phyloP scores from a whole-genome alignment of 2,797 vertebrate genomes.

The Gymnoscopelus braueri region DNA sequence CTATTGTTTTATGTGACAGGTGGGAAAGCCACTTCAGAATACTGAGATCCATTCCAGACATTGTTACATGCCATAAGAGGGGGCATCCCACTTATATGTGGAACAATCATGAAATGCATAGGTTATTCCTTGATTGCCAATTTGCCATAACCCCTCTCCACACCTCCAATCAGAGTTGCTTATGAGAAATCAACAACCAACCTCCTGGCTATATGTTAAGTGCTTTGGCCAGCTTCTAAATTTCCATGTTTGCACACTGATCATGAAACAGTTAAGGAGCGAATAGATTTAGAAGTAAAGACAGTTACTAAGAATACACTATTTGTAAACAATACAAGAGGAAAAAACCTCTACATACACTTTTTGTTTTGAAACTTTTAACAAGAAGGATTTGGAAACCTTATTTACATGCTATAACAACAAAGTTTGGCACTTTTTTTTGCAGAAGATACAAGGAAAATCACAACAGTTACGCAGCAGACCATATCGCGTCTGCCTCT shows the following conservation, averaged over 20 bases:
- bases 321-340: slow-evolving; percentile 96
- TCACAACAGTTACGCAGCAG: slow-evolving; percentile 26
- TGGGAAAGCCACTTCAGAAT: slow-evolving; percentile 37
- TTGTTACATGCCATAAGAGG: slow-evolving; percentile 40
- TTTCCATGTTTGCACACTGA: slow-evolving; percentile 55
- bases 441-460: slow-evolving; percentile 64
- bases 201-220: slow-evolving; percentile 11
- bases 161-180: slow-evolving; percentile 58
- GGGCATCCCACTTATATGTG: slow-evolving; percentile 39
- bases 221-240: slow-evolving; percentile 9
- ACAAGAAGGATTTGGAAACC: slow-evolving; percentile 72
- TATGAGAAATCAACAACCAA: slow-evolving; percentile 71
- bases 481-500: slow-evolving; percentile 66
- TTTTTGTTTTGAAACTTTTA: slow-evolving; percentile 61
- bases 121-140: slow-evolving; percentile 72
- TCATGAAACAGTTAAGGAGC: slow-evolving; percentile 49
- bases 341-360: slow-evolving; percentile 82
- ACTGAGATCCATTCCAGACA: slow-evolving; percentile 40
- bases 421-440: slow-evolving; percentile 93
- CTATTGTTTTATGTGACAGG: slow-evolving; percentile 44
- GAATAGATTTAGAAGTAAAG: slow-evolving; percentile 71
- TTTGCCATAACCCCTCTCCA: slow-evolving; percentile 64
- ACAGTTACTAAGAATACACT: slow-evolving; percentile 95
- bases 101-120: slow-evolving; percentile 63
- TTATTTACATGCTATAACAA: slow-evolving; percentile 97